Conservation (phyloP, 1,140 invertebrate species). For the Scaptodrosophila lebanonensis region DNA sequence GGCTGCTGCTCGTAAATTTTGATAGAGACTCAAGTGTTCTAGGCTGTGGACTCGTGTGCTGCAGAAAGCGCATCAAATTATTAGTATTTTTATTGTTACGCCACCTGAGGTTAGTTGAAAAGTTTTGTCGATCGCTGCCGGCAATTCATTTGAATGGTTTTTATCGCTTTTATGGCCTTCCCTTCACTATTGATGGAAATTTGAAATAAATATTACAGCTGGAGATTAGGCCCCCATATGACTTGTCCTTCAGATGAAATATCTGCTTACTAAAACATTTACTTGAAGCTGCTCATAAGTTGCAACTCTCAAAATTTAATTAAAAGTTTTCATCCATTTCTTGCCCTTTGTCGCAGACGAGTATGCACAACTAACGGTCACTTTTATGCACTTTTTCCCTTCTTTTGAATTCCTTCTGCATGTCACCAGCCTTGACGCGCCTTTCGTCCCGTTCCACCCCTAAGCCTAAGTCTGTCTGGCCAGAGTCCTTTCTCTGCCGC, state of each 20-base stretch:
- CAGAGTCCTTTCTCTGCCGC: constrained; percentile 1
- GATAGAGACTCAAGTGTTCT: constrained; percentile 58
- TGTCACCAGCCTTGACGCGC: constrained; percentile 28
- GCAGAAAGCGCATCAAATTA: constrained; percentile 31
- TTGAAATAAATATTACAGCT: constrained; percentile 38
- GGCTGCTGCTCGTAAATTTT: constrained; percentile 59
- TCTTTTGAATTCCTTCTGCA: neutral
- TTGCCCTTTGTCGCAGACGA: neutral
- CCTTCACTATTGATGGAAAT: constrained; percentile 64
- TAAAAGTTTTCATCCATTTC: too few species aligned
- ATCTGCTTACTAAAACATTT: too few species aligned
- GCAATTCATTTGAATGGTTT: constrained; percentile 60
- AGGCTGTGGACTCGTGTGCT: too few species aligned
- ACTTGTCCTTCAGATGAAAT: too few species aligned
- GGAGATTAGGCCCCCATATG: too few species aligned
- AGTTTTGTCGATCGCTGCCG: constrained; percentile 9
- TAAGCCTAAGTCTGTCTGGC: constrained; percentile 6
- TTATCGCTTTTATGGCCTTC: constrained; percentile 55
- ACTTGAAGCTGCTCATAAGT: constrained; percentile 18
- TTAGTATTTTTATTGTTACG: constrained; percentile 2
- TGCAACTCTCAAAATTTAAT: too few species aligned
- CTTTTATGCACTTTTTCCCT: constrained; percentile 19
- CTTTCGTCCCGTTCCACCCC: constrained; percentile 55
- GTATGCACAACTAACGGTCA: constrained; percentile 17
- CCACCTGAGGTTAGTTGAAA: constrained; percentile 19